Conservation (phyloP, 2,888 invertebrate genomes). For the Scaptodrosophila latifasciaeformis region DNA sequence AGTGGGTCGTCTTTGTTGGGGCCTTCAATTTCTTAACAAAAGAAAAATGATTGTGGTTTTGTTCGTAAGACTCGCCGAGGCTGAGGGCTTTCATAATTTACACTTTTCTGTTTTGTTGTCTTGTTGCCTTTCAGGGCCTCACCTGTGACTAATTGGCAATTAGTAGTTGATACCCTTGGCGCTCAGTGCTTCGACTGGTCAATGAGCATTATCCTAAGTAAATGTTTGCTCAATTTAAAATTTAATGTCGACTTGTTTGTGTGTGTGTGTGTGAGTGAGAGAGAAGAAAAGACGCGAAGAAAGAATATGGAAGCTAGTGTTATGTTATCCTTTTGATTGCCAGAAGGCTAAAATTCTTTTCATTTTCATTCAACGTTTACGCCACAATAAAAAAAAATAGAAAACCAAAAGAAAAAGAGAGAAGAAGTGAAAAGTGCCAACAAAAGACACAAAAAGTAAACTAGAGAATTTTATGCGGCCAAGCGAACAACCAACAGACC, state of each 20-base stretch:
- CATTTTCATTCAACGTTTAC: slow-evolving; percentile 30
- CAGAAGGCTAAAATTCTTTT: slow-evolving; percentile 44
- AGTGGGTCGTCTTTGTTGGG: too few relatives aligned
- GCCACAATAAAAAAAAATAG: slow-evolving; percentile 26
- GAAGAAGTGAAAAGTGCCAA: slow-evolving; percentile 27
- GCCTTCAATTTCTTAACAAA: too few relatives aligned
- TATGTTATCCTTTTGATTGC: slow-evolving; percentile 60
- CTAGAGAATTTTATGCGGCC: slow-evolving; percentile 22
- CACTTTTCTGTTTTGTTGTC: too few relatives aligned
- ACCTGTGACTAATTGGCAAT: slow-evolving; percentile 58
- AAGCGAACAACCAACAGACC: not conserved
- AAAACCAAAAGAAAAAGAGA: slow-evolving; percentile 31
- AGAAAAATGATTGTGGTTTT: too few relatives aligned
- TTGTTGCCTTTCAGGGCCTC: too few relatives aligned
- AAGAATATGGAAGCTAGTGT: slow-evolving; percentile 11
- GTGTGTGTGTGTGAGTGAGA: too few relatives aligned
- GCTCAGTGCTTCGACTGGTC: slow-evolving; percentile 55
- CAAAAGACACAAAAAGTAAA: slow-evolving; percentile 41
- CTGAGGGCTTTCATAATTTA: too few relatives aligned
- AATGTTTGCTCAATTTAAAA: slow-evolving; percentile 45
- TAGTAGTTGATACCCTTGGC: slow-evolving; percentile 61
- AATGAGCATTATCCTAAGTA: slow-evolving; percentile 49
- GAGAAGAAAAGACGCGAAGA: slow-evolving; percentile 4
- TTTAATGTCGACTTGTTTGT: too few relatives aligned
- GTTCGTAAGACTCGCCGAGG: too few relatives aligned